Conservation (phyloP, 1,140 invertebrate species). For the Phenacoccus solenopsis region DNA sequence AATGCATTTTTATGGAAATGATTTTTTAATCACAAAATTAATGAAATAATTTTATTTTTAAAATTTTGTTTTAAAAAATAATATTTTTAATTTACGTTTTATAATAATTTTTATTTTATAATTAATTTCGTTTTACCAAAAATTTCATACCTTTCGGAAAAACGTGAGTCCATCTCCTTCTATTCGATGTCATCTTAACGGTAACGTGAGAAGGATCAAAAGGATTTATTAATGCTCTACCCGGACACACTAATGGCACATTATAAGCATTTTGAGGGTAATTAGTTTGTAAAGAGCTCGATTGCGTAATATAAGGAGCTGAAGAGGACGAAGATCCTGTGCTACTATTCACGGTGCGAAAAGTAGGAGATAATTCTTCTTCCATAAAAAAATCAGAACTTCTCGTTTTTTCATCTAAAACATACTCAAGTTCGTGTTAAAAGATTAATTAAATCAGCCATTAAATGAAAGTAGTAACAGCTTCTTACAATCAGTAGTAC, state of each 20-base stretch:
- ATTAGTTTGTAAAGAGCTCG: neutral
- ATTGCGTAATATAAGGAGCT: neutral
- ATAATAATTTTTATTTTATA: neutral
- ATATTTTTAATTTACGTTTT: too few species aligned
- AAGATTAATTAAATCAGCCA: too few species aligned
- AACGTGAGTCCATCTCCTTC: slow-evolving; percentile 94
- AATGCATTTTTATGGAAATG: neutral
- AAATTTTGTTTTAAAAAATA: neutral
- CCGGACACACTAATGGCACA: slow-evolving; percentile 29
- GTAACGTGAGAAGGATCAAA: slow-evolving; percentile 95
- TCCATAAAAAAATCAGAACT: neutral
- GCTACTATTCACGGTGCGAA: neutral
- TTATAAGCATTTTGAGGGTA: slow-evolving; percentile 30
- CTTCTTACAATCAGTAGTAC: neutral
- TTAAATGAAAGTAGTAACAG: too few species aligned
- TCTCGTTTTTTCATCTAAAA: neutral
- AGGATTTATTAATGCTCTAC: slow-evolving; percentile 80
- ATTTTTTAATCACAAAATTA: too few species aligned
- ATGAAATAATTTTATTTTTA: neutral
- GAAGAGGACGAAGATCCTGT: neutral
- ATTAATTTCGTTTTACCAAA: slow-evolving; percentile 22
- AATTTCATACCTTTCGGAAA: slow-evolving; percentile 94
- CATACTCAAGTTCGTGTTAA: too few species aligned
- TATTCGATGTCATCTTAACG: slow-evolving; percentile 91
- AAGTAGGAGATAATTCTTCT: neutral